A percentile compares a stretch with the other conserved stretches of the same genome.
Evolutionary conservation across 2,113 vertebrate species (phyloP).

Genomic region (Gasterosteus nipponicus): DNA sequence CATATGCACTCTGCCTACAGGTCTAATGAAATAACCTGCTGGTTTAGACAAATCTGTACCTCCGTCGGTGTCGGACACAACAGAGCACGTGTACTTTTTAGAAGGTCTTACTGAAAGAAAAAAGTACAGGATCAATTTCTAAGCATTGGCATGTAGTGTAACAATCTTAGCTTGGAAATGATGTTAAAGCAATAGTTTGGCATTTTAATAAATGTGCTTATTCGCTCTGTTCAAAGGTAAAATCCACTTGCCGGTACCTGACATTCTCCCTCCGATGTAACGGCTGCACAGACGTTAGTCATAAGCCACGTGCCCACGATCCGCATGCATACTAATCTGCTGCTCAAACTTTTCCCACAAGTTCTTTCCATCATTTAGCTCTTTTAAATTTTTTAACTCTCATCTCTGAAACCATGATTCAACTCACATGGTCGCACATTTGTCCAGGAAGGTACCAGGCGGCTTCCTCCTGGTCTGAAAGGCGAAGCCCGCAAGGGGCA

Average conservation of each 20-base stretch:
- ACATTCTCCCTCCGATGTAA: neutral
- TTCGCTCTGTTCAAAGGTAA: neutral
- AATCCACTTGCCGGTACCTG: neutral
- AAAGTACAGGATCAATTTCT: neutral
- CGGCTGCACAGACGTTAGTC: neutral
- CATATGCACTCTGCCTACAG: conserved; percentile 45
- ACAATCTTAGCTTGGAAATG: neutral
- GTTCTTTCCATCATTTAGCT: neutral
- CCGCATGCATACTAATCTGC: neutral
- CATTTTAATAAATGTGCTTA: neutral
- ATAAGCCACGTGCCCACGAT: neutral
- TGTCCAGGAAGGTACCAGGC: too few relatives aligned
- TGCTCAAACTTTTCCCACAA: neutral
- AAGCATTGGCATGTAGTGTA: neutral
- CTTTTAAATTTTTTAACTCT: neutral
- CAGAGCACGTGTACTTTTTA: conserved; percentile 15
- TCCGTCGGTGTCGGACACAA: conserved; percentile 65
- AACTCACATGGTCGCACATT: neutral
- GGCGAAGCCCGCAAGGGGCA: too few relatives aligned
- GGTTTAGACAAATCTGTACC: conserved; percentile 66
- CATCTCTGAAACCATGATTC: neutral
- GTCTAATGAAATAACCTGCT: conserved; percentile 76
- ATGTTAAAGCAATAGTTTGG: neutral
- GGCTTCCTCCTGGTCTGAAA: too few relatives aligned
- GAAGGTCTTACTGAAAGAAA: conserved; percentile 50